Base-by-base conservation (phyloP, 2,113 vertebrate species). In the Nanorana parkeri region DNA sequence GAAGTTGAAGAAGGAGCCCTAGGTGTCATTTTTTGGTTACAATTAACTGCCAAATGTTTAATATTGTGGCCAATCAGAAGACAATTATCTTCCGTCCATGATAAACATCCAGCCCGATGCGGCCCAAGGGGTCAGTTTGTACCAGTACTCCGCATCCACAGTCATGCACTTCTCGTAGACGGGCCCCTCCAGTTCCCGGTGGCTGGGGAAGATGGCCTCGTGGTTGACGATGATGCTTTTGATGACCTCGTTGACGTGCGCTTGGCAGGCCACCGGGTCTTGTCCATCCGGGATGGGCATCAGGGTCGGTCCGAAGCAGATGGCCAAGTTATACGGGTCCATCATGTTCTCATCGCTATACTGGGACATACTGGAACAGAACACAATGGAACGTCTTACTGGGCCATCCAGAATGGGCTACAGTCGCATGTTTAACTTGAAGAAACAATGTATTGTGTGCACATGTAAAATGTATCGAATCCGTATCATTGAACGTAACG, bases 331-430 rank as follows among this genome's bases (percentile, higher is more conserved):
- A 92, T 99, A 99, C 85, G 97, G 95, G 85, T 99, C 98, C 98
- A 99, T 99, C 98, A 99, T 99, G 94, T 99, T 99, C 90, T 99
- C 97, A 72, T 99, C 97, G 0, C 97, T 99, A 89, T 99, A 99
- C 91, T 99, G 97, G 0, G 98, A 98, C 85, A 99, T 85, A 91
- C 98, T 98, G 85, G 83, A 72, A 88, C 80, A 87, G 86, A 85
- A 26, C 17, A 47, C 23, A 65, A 16, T 21, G 17, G 13, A 24
- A 68, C 66, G 15, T 16, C 11, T 24, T 24, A 51, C 10, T 47
- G 41, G 41, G 41, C 41, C 41, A 47, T 47, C 41, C 11, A 47
- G 10, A 47, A 47, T 47, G 13, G 13, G 41, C 41, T 47, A n/a
- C n/a, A n/a, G n/a, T n/a, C n/a, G n/a, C n/a, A n/a, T n/a, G n/a